Evolutionary conservation across 2,797 vertebrate genomes (phyloP), one percentile per base, ranked within the genome.

Genomic region (Syndactyla subalaris): DNA sequence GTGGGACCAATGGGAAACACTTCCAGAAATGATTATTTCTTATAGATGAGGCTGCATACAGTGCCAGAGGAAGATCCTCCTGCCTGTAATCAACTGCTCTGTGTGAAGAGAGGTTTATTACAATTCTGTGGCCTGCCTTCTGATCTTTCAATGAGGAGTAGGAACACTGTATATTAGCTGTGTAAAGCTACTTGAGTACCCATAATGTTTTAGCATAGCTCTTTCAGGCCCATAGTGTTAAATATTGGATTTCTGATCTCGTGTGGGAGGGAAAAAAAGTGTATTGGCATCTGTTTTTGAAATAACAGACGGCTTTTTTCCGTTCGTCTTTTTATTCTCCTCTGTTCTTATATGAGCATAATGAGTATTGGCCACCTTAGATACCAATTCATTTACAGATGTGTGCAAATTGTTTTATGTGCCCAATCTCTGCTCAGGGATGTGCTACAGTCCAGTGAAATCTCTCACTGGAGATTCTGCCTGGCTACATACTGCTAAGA

Each of bases 1-100:
- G 7, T 65, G 39, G 65, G 34, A 58, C 15, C 0, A 4, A 30
- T 59, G n/a, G 27, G 38, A 66, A 87, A 20, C 3, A 0, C 7
- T 88, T 67, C 21, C 12, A 80, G 78, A 65, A 67, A 80, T 67
- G 16, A 2, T 36, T 63, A 0, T 68, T 6, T 72, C 39, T 61
- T 67, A 36, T 74, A 75, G n/a, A 15, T 49, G n/a, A 43, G 66
- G 55, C 58, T 59, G 6, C 6, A 5, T 52, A 54, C 36, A 13
- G 2, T 2, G 6, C 26, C 39, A 34, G 6, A 89, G 59, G 59
- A 90, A 48, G 61, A 92, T 15, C 8, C 3, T n/a, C 14, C 55
- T 55, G 55, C 70, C 62, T 75, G 38, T 51, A 79, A 45, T 46
- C 39, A 70, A 1, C 48, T 62, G 71, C 23, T 82, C 8, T 4